Evolutionary conservation across 2,888 invertebrate species (phyloP), one percentile per base, ranked within the genome.

Genomic region (Teleiodes luculella): DNA sequence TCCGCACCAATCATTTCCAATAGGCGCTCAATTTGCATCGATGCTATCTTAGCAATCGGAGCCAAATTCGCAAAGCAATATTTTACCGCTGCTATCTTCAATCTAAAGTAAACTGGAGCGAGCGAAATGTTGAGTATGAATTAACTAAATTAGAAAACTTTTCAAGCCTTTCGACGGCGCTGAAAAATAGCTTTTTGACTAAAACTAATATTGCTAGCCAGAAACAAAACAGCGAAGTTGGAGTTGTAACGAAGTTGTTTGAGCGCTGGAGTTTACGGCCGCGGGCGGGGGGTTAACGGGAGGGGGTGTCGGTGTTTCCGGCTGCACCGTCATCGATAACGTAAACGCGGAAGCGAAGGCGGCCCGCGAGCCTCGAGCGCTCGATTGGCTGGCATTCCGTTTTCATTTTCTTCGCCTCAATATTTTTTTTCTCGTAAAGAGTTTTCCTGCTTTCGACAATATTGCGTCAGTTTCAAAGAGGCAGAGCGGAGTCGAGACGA

Each of bases 121-220:
- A 66, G 60, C 63, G 74, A 74, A 76, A 72, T 77, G 76, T 76
- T 70, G 78, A 77, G 74, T 79, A 74, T 76, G 76, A 86, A 87
- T 86, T 84, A 83, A 79, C 77, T 79, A 86, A 88, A 88, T 88
- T 86, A 86, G 85, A 86, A 88, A 88, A 88, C 78, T 89, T 88
- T 78, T 70, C 78, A 80, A 82, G 82, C 81, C 78, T 84, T 85
- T 82, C 80, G 77, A 77, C 82, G 77, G 76, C 76, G 50, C 70
- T 86, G 85, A 88, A 88, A 88, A 87, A 88, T 87, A 83, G 84
- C 86, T 83, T 84, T 86, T 83, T 80, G 84, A 76, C 86, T 81
- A 82, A 86, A 89, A 88, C 89, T 88, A 89, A 89, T 89, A 89
- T 86, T 82, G 81, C 80, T 74, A 74, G 67, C 73, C 75, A 74